phyloP scores from a whole-genome alignment of 2,888 invertebrate species.

The Macropis europaea region DNA sequence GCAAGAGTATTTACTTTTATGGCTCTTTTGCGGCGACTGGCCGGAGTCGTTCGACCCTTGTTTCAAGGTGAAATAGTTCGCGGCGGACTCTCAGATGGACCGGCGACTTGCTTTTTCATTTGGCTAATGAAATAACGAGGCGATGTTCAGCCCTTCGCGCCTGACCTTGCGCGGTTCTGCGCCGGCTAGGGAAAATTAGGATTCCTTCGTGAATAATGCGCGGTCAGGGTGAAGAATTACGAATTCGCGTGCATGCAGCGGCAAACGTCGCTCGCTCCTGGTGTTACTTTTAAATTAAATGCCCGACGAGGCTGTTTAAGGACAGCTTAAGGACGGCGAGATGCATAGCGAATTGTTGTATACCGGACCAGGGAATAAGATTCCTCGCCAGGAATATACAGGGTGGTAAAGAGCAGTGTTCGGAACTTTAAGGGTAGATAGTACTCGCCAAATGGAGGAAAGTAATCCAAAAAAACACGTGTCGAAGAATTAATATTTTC shows the following conservation, averaged over 20 bases:
- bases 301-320: neutral
- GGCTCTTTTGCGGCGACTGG: constrained; percentile 27
- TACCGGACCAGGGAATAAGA: too few species aligned
- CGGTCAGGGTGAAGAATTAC: constrained; percentile 5
- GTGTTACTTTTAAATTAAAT: constrained; percentile 12
- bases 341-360: neutral
- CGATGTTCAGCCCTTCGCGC: constrained; percentile 12
- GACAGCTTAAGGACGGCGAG: constrained; percentile 2
- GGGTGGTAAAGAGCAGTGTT: too few species aligned
- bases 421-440: too few species aligned
- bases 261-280: neutral
- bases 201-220: neutral
- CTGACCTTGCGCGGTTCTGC: neutral
- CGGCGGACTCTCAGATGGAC: neutral
- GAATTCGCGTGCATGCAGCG: constrained; percentile 8
- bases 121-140: constrained; percentile 32
- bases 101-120: constrained; percentile 17
- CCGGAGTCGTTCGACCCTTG: neutral
- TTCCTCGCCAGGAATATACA: too few species aligned
- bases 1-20: constrained; percentile 38
- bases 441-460: too few species aligned
- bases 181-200: constrained; percentile 4
- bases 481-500: too few species aligned
- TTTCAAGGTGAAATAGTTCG: neutral
- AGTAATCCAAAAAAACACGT: too few species aligned